Evolutionary conservation across 2,113 vertebrate genomes (phyloP).

Genomic region (Phrynosoma platyrhinos): DNA sequence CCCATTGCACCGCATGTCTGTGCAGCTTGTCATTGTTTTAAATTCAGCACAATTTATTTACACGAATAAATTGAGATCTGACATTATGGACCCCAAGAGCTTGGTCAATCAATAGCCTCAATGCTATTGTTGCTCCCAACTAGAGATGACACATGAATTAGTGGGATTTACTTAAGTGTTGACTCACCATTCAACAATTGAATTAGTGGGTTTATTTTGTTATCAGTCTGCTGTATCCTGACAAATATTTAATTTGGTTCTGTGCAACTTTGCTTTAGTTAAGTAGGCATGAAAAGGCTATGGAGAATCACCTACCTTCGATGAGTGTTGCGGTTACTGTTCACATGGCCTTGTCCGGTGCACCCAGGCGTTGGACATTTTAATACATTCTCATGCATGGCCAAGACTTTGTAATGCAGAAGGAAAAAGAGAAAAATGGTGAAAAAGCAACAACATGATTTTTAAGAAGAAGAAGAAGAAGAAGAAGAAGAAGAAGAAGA

Average conservation of each 20-base stretch:
- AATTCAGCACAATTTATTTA: neutral
- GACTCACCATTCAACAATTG: no score
- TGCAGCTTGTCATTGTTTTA: no score
- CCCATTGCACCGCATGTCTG: no score
- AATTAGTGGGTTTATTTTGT: no score
- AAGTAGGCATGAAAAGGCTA: neutral
- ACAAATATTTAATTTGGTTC: neutral
- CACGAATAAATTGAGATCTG: neutral
- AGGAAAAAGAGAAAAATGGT: conserved; percentile 26
- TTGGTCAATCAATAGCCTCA: neutral
- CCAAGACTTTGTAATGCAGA: conserved; percentile 83
- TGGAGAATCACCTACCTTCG: conserved; percentile 84
- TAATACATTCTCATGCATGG: conserved; percentile 98
- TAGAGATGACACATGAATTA: no score
- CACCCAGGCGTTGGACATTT: conserved; percentile 98
- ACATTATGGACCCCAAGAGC: neutral
- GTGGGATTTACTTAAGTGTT: no score
- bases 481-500: conserved; percentile 35
- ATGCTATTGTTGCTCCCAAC: no score
- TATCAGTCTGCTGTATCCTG: no score
- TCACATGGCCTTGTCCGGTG: conserved; percentile 98
- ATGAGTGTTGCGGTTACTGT: conserved; percentile 99
- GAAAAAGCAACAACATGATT: conserved; percentile 57
- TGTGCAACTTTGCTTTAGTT: neutral
- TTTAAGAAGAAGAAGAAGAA: neutral